phyloP scores from a whole-genome alignment of 2,113 vertebrate species.

The Aphyosemion australe region DNA sequence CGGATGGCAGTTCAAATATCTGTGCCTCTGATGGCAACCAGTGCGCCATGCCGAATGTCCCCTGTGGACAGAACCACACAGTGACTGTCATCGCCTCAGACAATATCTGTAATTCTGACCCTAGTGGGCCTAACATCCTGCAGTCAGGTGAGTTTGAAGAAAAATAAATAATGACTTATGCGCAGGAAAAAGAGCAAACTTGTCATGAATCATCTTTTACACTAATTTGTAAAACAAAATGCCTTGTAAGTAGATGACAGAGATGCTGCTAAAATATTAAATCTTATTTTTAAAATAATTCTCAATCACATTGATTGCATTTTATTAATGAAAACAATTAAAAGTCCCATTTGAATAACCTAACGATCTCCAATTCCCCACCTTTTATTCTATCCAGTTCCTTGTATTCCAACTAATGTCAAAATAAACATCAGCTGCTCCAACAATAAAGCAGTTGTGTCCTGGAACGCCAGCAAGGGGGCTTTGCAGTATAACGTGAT shows the following conservation, averaged over 20 bases:
- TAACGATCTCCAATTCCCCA: neutral
- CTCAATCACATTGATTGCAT: too few relatives aligned
- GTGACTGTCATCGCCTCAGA: slow-evolving; percentile 72
- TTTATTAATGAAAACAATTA: neutral
- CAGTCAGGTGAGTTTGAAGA: slow-evolving; percentile 66
- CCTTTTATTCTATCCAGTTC: slow-evolving; percentile 56
- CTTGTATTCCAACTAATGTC: slow-evolving; percentile 76
- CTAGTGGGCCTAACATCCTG: slow-evolving; percentile 53
- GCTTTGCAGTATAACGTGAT: slow-evolving; percentile 63
- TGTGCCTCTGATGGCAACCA: slow-evolving; percentile 69
- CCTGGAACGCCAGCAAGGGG: slow-evolving; percentile 73
- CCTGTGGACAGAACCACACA: slow-evolving; percentile 71
- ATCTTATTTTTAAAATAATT: too few relatives aligned
- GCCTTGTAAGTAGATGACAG: too few relatives aligned
- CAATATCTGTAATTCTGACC: slow-evolving; percentile 65
- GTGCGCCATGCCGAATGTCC: slow-evolving; percentile 69
- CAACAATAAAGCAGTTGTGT: slow-evolving; percentile 60
- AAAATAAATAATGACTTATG: neutral
- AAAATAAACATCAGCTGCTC: slow-evolving; percentile 62
- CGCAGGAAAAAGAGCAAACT: too few relatives aligned
- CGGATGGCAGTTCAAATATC: slow-evolving; percentile 37
- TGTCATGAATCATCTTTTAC: too few relatives aligned
- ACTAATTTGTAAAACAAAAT: too few relatives aligned
- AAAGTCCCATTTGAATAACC: neutral
- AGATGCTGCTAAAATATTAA: neutral